phyloP scores from a whole-genome alignment of 2,113 vertebrate genomes.

The Dissostichus mawsoni region DNA sequence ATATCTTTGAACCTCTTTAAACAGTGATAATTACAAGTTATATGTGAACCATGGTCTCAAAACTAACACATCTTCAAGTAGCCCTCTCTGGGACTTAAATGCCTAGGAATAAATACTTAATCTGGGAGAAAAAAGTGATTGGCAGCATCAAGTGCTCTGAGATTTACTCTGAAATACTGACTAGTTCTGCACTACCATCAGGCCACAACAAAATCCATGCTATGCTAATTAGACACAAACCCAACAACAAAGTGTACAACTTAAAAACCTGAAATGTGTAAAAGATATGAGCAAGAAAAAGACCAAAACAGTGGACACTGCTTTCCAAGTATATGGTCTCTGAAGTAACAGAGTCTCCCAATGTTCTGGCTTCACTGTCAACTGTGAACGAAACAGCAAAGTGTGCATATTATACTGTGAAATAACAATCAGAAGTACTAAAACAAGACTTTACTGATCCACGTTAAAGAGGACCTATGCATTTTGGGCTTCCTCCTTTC shows the following conservation, averaged over 20 bases:
- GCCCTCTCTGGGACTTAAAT: neutral
- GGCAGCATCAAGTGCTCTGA: neutral
- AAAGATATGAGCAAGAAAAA: neutral
- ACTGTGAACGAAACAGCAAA: too few species aligned
- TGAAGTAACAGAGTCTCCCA: neutral
- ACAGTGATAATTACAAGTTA: neutral
- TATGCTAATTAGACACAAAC: too few species aligned
- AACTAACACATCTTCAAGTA: neutral
- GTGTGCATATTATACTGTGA: neutral
- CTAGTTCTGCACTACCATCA: neutral
- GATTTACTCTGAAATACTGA: neutral
- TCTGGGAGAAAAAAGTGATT: neutral
- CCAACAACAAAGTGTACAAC: neutral
- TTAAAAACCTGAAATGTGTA: too few species aligned
- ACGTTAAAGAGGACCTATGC: neutral
- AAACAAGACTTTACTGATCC: neutral
- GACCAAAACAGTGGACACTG: neutral
- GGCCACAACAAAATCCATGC: neutral
- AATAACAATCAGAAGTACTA: neutral
- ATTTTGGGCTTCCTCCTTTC: too few species aligned
- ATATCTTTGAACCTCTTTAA: neutral
- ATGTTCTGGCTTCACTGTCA: neutral
- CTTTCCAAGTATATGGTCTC: neutral
- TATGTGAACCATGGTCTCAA: neutral
- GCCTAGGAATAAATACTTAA: neutral